These are phyloP conservation scores for Panonychus citri DNA, from an alignment of 1,140 invertebrate genomes.

Conservation along the genomic window DNA sequence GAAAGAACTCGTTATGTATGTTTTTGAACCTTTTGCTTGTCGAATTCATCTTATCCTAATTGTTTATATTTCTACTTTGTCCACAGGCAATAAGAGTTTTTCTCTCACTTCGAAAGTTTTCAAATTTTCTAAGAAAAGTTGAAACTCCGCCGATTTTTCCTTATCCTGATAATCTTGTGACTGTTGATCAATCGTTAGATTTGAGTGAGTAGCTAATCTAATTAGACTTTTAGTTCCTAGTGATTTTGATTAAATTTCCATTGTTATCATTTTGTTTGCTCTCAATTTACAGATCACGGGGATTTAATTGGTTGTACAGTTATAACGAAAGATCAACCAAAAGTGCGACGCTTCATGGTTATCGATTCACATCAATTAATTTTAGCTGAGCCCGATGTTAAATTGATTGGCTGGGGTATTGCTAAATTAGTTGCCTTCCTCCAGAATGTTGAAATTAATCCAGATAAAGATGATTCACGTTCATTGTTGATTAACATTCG, in stretches of 20 bases:
- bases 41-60: not conserved
- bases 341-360: conserved; percentile 72
- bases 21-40: too few relatives aligned
- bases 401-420: conserved; percentile 80
- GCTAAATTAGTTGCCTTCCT: conserved; percentile 61
- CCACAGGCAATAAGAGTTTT: conserved; percentile 68
- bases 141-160: conserved; percentile 78
- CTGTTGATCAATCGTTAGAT: conserved; percentile 73
- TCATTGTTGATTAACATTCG: conserved; percentile 85
- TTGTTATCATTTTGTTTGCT: not conserved
- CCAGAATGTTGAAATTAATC: conserved; percentile 42
- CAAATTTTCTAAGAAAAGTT: conserved; percentile 43
- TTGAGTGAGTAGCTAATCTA: conserved; percentile 41
- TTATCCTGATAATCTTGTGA: conserved; percentile 62
- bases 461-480: conserved; percentile 88
- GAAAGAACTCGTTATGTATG: conserved; percentile 57
- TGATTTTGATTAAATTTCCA: not conserved
- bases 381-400: conserved; percentile 80
- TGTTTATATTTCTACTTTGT: not conserved
- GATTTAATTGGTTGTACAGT: conserved; percentile 91
- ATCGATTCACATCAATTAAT: conserved; percentile 85
- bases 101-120: conserved; percentile 65
- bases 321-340: conserved; percentile 60
- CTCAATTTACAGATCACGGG: conserved; percentile 51
- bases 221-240: not conserved